These are phyloP conservation scores for Saguinus imperator DNA, from an alignment of 2,113 vertebrate species.

Conservation along the genomic window DNA sequence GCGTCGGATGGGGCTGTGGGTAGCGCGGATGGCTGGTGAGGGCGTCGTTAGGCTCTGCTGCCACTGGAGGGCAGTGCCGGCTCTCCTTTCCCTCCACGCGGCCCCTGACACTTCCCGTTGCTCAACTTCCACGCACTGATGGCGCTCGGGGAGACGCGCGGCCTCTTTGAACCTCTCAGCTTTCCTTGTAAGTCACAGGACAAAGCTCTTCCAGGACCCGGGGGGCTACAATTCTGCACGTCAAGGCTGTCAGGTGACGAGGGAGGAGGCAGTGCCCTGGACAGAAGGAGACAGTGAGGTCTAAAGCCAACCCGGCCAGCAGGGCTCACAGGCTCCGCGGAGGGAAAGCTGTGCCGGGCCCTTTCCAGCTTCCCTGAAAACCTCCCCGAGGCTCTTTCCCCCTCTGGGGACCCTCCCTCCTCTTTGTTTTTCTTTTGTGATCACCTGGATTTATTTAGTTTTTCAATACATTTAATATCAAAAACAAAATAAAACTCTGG, in stretches of 20 bases:
- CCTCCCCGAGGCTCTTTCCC: not conserved
- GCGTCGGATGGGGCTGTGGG: accelerated
- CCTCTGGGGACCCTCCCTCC: not conserved
- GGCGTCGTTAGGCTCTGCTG: not conserved
- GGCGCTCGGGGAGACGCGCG: not conserved
- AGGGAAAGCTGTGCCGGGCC: not conserved
- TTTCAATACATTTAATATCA: not conserved
- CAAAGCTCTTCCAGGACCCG: not conserved
- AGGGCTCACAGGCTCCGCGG: accelerated
- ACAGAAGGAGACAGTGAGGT: not conserved
- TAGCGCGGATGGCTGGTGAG: accelerated
- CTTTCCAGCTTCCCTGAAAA: not conserved
- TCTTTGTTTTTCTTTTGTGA: not conserved
- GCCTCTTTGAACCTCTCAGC: not conserved
- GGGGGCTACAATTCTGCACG: not conserved
- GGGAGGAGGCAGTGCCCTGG: not conserved
- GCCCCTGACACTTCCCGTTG: accelerated
- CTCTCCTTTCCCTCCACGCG: not conserved
- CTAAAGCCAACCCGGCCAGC: not conserved
- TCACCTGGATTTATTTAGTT: not conserved
- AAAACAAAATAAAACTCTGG: not conserved
- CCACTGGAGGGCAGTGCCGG: conserved; percentile 57
- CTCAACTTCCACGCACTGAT: not conserved
- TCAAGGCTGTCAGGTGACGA: not conserved
- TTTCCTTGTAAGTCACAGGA: not conserved